Percentiles rank a stretch among this genome's conserved stretches.
Evolutionary conservation across 2,888 invertebrate species (phyloP).

Genomic region (Girardia tigrina): DNA sequence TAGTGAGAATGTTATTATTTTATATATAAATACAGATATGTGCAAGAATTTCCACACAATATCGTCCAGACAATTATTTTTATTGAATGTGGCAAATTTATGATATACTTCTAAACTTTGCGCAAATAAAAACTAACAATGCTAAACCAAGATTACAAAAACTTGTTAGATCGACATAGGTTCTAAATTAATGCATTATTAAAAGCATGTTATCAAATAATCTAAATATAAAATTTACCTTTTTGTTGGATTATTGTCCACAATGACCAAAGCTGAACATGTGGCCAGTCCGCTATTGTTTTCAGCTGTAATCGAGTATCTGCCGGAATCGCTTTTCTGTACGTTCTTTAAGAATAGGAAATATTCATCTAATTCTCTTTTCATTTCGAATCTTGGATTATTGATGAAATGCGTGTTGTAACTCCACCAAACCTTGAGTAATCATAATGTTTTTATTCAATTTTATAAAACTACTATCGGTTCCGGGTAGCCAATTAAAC

Average conservation of each 20-base stretch:
- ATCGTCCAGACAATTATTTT: too few species aligned
- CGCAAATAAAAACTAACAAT: too few species aligned
- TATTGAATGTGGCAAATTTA: too few species aligned
- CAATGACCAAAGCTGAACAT: conserved; percentile 36
- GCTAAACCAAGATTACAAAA: too few species aligned
- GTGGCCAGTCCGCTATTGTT: conserved; percentile 36
- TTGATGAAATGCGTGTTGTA: conserved; percentile 35
- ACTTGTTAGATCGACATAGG: too few species aligned
- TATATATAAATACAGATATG: too few species aligned
- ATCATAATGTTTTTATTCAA: neutral
- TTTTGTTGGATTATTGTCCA: conserved; percentile 27
- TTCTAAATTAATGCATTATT: too few species aligned
- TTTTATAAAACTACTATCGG: conserved; percentile 30
- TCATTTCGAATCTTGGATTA: conserved; percentile 21
- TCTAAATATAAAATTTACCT: conserved; percentile 26
- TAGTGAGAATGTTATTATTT: too few species aligned
- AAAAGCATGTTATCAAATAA: neutral
- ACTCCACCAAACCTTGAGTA: conserved; percentile 36
- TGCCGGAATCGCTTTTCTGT: conserved; percentile 29
- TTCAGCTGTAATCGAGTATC: conserved; percentile 37
- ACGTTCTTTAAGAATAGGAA: conserved; percentile 27
- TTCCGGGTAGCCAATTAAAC: conserved; percentile 28
- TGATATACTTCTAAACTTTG: too few species aligned
- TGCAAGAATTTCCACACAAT: too few species aligned
- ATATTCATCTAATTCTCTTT: conserved; percentile 24